Conservation (phyloP, 1,140 invertebrate genomes). For the Potamilus streckersoni region DNA sequence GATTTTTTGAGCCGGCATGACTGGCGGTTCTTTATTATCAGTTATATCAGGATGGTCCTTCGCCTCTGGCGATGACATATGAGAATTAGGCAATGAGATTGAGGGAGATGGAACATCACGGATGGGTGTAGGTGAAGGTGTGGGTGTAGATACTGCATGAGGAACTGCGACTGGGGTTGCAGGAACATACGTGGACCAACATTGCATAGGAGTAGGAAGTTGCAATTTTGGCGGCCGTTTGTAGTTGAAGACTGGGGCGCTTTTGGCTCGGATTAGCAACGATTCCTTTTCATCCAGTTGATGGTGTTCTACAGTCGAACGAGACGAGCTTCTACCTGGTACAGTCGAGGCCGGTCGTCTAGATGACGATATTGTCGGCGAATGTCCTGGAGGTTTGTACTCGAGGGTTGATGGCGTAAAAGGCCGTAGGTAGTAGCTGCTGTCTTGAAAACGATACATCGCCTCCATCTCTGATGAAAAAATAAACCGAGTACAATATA, state of each 20-base stretch:
- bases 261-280: constrained; percentile 7
- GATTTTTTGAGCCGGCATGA: background rate
- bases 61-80: background rate
- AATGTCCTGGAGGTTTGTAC: background rate
- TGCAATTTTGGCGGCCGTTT: constrained; percentile 22
- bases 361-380: too few relatives aligned
- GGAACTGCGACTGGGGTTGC: constrained; percentile 25
- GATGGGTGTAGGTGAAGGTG: background rate
- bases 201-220: constrained; percentile 31
- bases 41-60: background rate
- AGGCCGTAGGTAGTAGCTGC: constrained; percentile 25
- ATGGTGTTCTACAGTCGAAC: too few relatives aligned
- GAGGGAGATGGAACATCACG: background rate
- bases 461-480: constrained; percentile 25
- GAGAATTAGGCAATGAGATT: too few relatives aligned
- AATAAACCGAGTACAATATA: background rate
- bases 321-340: too few relatives aligned
- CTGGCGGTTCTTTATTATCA: background rate
- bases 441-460: constrained; percentile 22
- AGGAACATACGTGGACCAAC: constrained; percentile 34
- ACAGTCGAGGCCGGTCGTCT: too few relatives aligned
- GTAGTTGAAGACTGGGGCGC: constrained; percentile 22
- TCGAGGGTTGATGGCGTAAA: constrained; percentile 12
- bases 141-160: constrained; percentile 8
- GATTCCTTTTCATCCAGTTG: too few relatives aligned